Evolutionary conservation across 2,113 vertebrate genomes (phyloP).

Genomic region (Odobenus rosmarus): DNA sequence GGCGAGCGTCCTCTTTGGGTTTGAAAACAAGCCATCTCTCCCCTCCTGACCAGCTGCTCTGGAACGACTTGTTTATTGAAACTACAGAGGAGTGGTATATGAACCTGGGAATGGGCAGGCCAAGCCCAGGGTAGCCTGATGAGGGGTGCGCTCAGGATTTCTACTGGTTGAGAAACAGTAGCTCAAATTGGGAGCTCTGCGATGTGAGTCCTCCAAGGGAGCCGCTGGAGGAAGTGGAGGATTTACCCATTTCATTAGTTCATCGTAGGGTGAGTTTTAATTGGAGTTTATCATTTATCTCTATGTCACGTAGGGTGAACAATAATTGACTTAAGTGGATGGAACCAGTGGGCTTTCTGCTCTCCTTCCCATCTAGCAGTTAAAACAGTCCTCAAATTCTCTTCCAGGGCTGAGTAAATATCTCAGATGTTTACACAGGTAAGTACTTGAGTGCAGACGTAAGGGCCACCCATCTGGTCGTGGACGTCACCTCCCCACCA

Average conservation of each 20-base stretch:
- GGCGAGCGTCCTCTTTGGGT: background rate
- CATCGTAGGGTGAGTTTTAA: background rate
- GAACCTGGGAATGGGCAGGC: slow-evolving; percentile 27
- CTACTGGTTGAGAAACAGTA: background rate
- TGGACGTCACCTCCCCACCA: background rate
- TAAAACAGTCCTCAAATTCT: background rate
- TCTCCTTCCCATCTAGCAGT: background rate
- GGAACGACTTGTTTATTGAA: slow-evolving; percentile 42
- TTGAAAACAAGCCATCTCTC: slow-evolving; percentile 6
- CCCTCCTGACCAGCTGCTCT: background rate
- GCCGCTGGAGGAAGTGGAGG: background rate
- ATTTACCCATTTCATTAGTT: background rate
- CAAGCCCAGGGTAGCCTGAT: background rate
- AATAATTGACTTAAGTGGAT: background rate
- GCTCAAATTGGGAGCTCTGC: background rate
- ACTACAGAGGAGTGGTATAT: background rate
- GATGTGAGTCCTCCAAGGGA: background rate
- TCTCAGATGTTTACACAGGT: background rate
- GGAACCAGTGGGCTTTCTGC: background rate
- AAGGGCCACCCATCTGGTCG: background rate
- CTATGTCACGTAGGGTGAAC: background rate
- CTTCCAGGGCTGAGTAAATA: background rate
- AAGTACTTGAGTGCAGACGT: background rate
- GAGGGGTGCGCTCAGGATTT: slow-evolving; percentile 14
- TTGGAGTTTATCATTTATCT: background rate